Base-by-base conservation (phyloP, 2,113 vertebrate species). In the Brienomyrus brachyistius region DNA sequence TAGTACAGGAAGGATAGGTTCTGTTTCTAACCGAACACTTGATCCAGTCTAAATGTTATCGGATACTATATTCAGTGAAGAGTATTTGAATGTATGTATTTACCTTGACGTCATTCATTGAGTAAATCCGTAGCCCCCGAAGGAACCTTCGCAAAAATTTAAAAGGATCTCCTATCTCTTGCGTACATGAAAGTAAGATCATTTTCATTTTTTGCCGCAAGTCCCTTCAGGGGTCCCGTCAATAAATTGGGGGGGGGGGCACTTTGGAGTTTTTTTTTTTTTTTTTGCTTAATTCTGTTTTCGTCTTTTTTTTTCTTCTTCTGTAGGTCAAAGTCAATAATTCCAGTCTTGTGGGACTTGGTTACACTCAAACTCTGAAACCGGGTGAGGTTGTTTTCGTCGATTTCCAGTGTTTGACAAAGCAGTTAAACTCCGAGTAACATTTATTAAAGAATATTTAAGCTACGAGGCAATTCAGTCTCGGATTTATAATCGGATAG, bases 311-410 rank as follows among this genome's bases (percentile, higher is more conserved):
- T 47, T 90, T 0, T 51, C 87, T 0, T 51, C 87, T 90, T 31
- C 35, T 82, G 52, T 91, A 99, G 98, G 98, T 97, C 93, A 99
- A 99, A 96, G 98, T 99, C 95, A 99, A 99, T 94, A 99, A 99
- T 93, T 99, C 98, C 91, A 99, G 98, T 92, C 97, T 99, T 13
- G 97, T 99, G 8, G 98, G 98, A 54, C 95, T 99, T 94, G 98
- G 98, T 93, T 99, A 99, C 91, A 98, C 97, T 94, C 98, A 99
- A 94, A 98, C 97, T 90, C 95, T 99, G 93, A 99, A 98, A 93
- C 98, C 98, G 96, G 98, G 98, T 99, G 93, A 93, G 97, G 91
- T 35, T 15, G 43, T 45, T 48, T 31, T 40, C 51, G 4, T 27
- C 40, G 5, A 80, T 21, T 56, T 5, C 19, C 54, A 82, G 47